A percentile compares a stretch with the other conserved stretches of the same genome.
Conservation (phyloP, 1,140 invertebrate genomes). For the Calephelis virginiensis region DNA sequence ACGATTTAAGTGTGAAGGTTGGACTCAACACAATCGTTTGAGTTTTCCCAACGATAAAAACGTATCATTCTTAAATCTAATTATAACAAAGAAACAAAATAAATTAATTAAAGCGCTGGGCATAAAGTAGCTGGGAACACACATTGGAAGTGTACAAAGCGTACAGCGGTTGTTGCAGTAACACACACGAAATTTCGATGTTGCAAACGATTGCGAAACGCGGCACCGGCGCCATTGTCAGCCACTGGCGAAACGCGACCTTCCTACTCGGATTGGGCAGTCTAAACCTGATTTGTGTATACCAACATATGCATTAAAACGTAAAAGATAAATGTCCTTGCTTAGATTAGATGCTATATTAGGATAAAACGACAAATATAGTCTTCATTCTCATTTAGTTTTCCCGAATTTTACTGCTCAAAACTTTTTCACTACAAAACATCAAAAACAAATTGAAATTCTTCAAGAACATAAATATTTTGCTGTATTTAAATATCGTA, state of each 20-base stretch:
- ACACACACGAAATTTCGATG: slow-evolving; percentile 70
- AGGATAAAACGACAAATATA: background rate
- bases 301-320: slow-evolving; percentile 14
- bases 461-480: too few species aligned
- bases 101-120: slow-evolving; percentile 7
- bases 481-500: too few species aligned
- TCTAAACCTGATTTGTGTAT: slow-evolving; percentile 58
- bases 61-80: slow-evolving; percentile 9
- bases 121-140: slow-evolving; percentile 10
- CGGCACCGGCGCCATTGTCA: slow-evolving; percentile 58
- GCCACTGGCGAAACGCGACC: slow-evolving; percentile 67
- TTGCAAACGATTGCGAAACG: slow-evolving; percentile 68
- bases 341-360: background rate
- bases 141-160: slow-evolving; percentile 17
- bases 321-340: slow-evolving; percentile 10
- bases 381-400: too few species aligned
- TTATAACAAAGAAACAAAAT: slow-evolving; percentile 17
- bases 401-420: too few species aligned
- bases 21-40: slow-evolving; percentile 6
- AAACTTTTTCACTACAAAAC: too few species aligned
- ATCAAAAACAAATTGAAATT: too few species aligned
- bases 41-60: slow-evolving; percentile 6
- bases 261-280: slow-evolving; percentile 65
- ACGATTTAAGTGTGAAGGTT: background rate
- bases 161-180: slow-evolving; percentile 25